These are phyloP conservation scores for Sclerurus mexicanus DNA, from an alignment of 2,113 vertebrate genomes.

Conservation along the genomic window DNA sequence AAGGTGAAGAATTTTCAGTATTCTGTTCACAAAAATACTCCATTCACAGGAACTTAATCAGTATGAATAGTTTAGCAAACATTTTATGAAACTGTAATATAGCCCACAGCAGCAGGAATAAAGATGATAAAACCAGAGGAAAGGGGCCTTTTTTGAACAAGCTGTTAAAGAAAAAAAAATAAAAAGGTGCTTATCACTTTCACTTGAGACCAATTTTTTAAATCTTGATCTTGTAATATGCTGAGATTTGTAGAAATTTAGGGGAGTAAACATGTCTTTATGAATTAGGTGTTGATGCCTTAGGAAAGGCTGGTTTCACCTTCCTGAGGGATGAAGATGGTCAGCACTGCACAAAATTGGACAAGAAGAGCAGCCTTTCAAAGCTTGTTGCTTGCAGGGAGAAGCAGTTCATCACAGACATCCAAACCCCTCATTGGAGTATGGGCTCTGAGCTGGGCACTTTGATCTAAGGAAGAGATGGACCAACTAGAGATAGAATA, in stretches of 20 bases:
- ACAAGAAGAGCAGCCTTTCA: not conserved
- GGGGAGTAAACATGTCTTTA: not conserved
- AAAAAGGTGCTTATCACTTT: not conserved
- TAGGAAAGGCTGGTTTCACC: not conserved
- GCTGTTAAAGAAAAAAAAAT: not conserved
- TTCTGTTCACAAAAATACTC: not conserved
- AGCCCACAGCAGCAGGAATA: not conserved
- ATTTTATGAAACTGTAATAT: not conserved
- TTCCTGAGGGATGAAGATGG: not conserved
- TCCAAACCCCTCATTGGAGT: not conserved
- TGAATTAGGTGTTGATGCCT: not conserved
- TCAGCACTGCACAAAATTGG: not conserved
- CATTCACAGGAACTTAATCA: not conserved
- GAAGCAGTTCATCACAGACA: not conserved
- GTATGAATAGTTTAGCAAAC: not conserved
- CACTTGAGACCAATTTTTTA: not conserved
- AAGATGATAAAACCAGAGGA: not conserved
- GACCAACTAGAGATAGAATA: not conserved
- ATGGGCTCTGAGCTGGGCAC: not conserved
- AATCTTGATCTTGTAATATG: not conserved
- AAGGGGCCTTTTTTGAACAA: not conserved
- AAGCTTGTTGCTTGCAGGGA: not conserved
- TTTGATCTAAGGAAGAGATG: not conserved
- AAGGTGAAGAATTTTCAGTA: not conserved
- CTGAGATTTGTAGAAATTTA: not conserved